Conservation (phyloP, 1,140 invertebrate genomes). For the Protaetia brevitarsis region DNA sequence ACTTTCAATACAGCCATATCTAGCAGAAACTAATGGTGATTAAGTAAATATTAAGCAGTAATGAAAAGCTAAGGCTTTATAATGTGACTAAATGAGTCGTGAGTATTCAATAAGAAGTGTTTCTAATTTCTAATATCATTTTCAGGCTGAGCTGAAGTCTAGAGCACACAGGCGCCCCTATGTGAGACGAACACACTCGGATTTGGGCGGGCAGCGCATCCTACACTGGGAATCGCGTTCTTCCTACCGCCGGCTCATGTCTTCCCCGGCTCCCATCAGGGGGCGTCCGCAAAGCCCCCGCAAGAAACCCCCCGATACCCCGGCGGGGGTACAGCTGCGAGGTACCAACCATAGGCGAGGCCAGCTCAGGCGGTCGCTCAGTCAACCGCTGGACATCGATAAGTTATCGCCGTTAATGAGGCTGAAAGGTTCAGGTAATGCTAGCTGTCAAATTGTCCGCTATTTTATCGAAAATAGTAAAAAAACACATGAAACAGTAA, state of each 20-base stretch:
- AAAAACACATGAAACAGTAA: too few species aligned
- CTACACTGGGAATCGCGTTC: conserved; percentile 57
- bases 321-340: conserved; percentile 47
- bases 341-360: conserved; percentile 40
- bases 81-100: too few species aligned
- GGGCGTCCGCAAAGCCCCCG: conserved; percentile 55
- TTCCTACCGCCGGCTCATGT: conserved; percentile 53
- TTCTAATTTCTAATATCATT: conserved; percentile 21
- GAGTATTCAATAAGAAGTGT: too few species aligned
- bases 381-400: conserved; percentile 70
- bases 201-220: conserved; percentile 58
- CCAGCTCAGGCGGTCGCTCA: conserved; percentile 64
- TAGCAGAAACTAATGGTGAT: too few species aligned
- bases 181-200: conserved; percentile 59
- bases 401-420: conserved; percentile 59
- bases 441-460: too few species aligned
- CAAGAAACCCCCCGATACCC: conserved; percentile 47
- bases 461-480: too few species aligned
- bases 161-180: conserved; percentile 51
- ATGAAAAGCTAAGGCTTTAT: too few species aligned
- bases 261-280: conserved; percentile 61
- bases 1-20: too few species aligned
- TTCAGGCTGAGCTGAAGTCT: conserved; percentile 57
- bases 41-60: too few species aligned
- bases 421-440: conserved; percentile 54